phyloP scores from a whole-genome alignment of 1,140 invertebrate species.

The Portunus trituberculatus region DNA sequence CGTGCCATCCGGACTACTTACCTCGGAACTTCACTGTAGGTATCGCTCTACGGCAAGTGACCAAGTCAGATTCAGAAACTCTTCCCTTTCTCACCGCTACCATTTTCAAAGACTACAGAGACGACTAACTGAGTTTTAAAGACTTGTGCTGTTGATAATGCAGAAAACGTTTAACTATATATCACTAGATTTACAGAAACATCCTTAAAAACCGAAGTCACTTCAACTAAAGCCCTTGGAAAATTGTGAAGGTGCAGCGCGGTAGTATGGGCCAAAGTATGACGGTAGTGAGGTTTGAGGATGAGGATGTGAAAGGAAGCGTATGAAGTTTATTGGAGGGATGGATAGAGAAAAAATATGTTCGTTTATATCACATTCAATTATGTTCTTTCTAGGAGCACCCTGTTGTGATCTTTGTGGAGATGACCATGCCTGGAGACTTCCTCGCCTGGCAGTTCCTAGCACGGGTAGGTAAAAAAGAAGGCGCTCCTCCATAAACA shows the following conservation, averaged over 20 bases:
- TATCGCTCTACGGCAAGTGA: too few relatives aligned
- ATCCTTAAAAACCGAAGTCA: too few relatives aligned
- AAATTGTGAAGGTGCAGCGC: too few relatives aligned
- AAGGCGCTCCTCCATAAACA: neutral
- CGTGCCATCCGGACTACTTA: neutral
- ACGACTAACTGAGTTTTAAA: too few relatives aligned
- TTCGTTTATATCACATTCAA: neutral
- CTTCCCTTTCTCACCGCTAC: too few relatives aligned
- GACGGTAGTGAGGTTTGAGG: too few relatives aligned
- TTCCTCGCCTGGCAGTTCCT: conserved; percentile 51
- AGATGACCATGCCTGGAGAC: conserved; percentile 14
- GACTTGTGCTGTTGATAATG: too few relatives aligned
- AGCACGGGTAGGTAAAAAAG: conserved; percentile 34
- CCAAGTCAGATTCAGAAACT: too few relatives aligned
- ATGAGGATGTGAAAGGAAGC: neutral
- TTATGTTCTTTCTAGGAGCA: neutral
- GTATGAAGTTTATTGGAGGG: neutral
- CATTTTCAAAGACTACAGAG: too few relatives aligned
- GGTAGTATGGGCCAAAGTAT: neutral
- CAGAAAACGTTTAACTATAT: too few relatives aligned
- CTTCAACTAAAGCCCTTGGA: too few relatives aligned
- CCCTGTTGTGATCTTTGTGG: conserved; percentile 38
- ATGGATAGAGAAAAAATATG: neutral
- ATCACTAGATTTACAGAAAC: too few relatives aligned
- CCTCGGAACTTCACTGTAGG: neutral